These are phyloP conservation scores for Montipora cactus DNA, from an alignment of 64 coral and sea anemone species.

Conservation along the genomic window DNA sequence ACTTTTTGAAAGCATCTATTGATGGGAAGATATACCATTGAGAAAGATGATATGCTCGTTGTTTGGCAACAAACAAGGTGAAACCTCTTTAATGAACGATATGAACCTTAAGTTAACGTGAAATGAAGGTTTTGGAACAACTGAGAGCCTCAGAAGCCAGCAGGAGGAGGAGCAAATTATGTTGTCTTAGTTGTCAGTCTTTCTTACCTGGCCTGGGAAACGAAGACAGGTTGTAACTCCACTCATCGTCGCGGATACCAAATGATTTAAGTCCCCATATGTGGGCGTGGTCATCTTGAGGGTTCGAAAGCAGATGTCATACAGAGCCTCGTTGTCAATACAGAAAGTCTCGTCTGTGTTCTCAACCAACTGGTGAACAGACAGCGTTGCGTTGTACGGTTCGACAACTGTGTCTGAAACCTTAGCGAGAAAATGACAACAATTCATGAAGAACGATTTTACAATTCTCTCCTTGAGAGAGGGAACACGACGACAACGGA, in stretches of 20 bases:
- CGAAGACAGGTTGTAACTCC: conserved; percentile 69
- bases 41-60: too few relatives aligned
- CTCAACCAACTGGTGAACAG: conserved; percentile 71
- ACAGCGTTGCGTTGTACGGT: conserved; percentile 70
- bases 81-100: too few relatives aligned
- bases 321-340: conserved; percentile 75
- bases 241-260: conserved; percentile 76
- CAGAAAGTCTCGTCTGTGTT: conserved; percentile 76
- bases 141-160: too few relatives aligned
- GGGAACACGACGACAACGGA: too few relatives aligned
- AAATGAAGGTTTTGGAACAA: too few relatives aligned
- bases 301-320: conserved; percentile 73
- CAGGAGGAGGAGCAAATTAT: too few relatives aligned
- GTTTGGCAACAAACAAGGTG: too few relatives aligned
- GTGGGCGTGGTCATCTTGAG: conserved; percentile 75
- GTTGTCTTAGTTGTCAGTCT: not conserved
- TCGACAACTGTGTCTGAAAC: conserved; percentile 69
- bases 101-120: too few relatives aligned
- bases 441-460: not conserved
- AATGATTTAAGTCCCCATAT: conserved; percentile 74
- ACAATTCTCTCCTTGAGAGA: too few relatives aligned
- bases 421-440: not conserved
- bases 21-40: too few relatives aligned
- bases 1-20: too few relatives aligned
- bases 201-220: conserved; percentile 68